Evolutionary conservation across 2,888 invertebrate genomes (phyloP).

Genomic region (Polymixis lichenea): DNA sequence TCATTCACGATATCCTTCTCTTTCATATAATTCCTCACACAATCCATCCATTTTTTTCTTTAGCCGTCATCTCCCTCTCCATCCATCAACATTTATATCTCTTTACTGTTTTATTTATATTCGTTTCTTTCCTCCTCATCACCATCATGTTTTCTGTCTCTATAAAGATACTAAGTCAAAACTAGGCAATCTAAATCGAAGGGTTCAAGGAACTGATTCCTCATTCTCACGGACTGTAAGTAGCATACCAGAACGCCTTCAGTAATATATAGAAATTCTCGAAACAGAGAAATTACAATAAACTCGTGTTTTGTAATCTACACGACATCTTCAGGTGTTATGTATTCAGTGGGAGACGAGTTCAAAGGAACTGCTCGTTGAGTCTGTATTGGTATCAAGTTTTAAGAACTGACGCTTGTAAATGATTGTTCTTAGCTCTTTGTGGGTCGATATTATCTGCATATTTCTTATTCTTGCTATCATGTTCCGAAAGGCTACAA

Average conservation of each 20-base stretch:
- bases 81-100: too few species aligned
- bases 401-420: constrained; percentile 37
- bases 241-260: constrained; percentile 19
- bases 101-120: too few species aligned
- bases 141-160: too few species aligned
- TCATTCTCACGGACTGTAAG: constrained; percentile 13
- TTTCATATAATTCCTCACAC: too few species aligned
- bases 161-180: not conserved
- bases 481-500: not conserved
- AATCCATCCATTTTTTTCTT: too few species aligned
- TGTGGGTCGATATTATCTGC: constrained; percentile 16
- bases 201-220: not conserved
- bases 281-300: constrained; percentile 54
- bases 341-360: constrained; percentile 31
- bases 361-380: constrained; percentile 37
- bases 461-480: not conserved
- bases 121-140: too few species aligned
- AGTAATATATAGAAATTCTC: constrained; percentile 32
- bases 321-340: constrained; percentile 28
- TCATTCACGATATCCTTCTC: too few species aligned
- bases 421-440: constrained; percentile 4
- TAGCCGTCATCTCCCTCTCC: too few species aligned
- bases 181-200: not conserved
- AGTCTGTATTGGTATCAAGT: constrained; percentile 18
- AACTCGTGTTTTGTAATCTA: constrained; percentile 49